Base-by-base conservation (phyloP, 2,888 invertebrate genomes). In the Lydus trimaculatus region DNA sequence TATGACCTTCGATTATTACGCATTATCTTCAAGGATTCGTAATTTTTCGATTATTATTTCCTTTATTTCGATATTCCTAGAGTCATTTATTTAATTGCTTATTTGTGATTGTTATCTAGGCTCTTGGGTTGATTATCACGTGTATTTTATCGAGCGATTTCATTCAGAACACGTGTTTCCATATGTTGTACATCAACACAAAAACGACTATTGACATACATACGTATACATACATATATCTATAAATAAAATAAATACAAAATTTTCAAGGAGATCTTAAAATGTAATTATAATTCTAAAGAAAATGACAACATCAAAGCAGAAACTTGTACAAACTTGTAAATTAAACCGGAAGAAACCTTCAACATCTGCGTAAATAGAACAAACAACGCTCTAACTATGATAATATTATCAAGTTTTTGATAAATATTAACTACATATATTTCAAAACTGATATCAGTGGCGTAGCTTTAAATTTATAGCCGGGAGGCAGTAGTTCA, bases 351-450 rank as follows among this genome's bases (percentile, higher is more conserved):
- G 52, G 52, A 52, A 52, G 52, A 52, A 52, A 52, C 52, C 15
- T 52, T 52, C 25, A 52, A 52, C 52, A 52, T 52, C 52, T 52
- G 52, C 52, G 23, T 52, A 23, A 52, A 52, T 52, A 52, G 52
- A 25, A 25, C 25, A 52, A 52, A 52, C 17, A 48, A n/a, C 20
- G 2, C 28, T 28, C 28, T 13, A 36, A 13, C 20, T 23, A 2
- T 25, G 52, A 52, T 52, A 25, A 52, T 52, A 13, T 52, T 52
- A 52, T 23, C 52, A 25, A 52, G 5, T 25, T 20, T 52, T 25
- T 52, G 52, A 52, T 52, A 52, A 23, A 25, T 52, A 52, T 13
- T 52, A n/a, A n/a, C n/a, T n/a, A n/a, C n/a, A n/a, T n/a, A n/a
- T n/a, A n/a, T n/a, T n/a, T n/a, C n/a, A n/a, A n/a, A n/a, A n/a